Conservation (phyloP, 2,113 vertebrate species). For the Felis chaus region DNA sequence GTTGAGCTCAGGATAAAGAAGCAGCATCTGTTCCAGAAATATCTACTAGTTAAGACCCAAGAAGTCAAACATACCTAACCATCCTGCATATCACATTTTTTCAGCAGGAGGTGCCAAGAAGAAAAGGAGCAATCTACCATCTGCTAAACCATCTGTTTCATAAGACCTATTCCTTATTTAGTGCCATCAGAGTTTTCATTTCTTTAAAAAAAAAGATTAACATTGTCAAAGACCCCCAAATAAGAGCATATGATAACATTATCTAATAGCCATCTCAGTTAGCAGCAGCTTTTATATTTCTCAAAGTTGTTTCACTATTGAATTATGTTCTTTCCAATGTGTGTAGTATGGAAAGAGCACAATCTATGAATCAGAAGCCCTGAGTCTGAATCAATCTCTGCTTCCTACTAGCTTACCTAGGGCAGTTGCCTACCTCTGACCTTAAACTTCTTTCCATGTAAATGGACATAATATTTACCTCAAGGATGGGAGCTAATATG, state of each 20-base stretch:
- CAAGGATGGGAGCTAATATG: background rate
- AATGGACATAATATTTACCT: background rate
- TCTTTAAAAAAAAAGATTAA: slow-evolving; percentile 62
- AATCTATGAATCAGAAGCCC: slow-evolving; percentile 15
- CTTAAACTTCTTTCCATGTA: background rate
- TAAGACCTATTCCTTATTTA: slow-evolving; percentile 71
- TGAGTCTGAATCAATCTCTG: background rate
- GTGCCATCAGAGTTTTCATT: slow-evolving; percentile 53
- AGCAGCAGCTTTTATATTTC: slow-evolving; percentile 49
- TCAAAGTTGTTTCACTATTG: slow-evolving; percentile 42
- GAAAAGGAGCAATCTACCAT: slow-evolving; percentile 78
- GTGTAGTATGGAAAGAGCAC: background rate
- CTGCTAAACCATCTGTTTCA: slow-evolving; percentile 71
- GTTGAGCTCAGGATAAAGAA: slow-evolving; percentile 58
- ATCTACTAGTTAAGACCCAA: slow-evolving; percentile 62
- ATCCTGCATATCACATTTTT: slow-evolving; percentile 64
- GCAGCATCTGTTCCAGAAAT: slow-evolving; percentile 68
- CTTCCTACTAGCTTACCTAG: slow-evolving; percentile 17
- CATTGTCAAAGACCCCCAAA: slow-evolving; percentile 55
- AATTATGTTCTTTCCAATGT: slow-evolving; percentile 45
- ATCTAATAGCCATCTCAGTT: slow-evolving; percentile 23
- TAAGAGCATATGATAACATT: slow-evolving; percentile 62
- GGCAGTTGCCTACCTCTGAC: background rate
- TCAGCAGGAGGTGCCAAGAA: slow-evolving; percentile 64
- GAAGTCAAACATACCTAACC: slow-evolving; percentile 75